Conservation (phyloP, 2,113 vertebrate species). For the Cyphomyrus discorhynchus region DNA sequence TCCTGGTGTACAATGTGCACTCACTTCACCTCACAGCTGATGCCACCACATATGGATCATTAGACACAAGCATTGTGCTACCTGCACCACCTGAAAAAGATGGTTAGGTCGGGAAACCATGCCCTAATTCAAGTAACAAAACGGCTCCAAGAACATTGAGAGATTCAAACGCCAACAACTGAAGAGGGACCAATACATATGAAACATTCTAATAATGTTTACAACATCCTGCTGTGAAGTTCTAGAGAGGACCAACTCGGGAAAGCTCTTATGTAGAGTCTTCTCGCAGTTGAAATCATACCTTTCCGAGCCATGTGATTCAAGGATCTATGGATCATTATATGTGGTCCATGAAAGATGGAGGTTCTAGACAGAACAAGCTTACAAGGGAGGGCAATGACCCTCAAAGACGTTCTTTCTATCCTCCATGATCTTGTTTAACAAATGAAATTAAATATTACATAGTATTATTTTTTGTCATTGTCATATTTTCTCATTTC, state of each 20-base stretch:
- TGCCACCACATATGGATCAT: background rate
- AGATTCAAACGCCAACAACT: background rate
- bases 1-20: conserved; percentile 18
- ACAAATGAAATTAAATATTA: no score
- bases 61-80: conserved; percentile 16
- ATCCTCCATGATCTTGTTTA: no score
- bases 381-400: no score
- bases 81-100: conserved; percentile 16
- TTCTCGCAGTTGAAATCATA: background rate
- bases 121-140: no score
- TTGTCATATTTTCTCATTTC: no score
- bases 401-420: no score
- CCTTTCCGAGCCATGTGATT: background rate
- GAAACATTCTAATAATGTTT: background rate
- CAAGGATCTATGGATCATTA: no score
- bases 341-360: no score
- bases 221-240: background rate
- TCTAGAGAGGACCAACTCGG: background rate
- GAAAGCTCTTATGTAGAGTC: background rate
- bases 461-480: no score
- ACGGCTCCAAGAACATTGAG: no score
- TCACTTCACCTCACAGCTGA: conserved; percentile 21
- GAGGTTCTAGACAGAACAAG: no score
- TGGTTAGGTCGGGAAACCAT: no score
- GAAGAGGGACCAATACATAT: background rate